Percentiles rank a stretch among this genome's conserved stretches.
phyloP scores from a whole-genome alignment of 2,113 vertebrate species.

The Thamnaconus septentrionalis region DNA sequence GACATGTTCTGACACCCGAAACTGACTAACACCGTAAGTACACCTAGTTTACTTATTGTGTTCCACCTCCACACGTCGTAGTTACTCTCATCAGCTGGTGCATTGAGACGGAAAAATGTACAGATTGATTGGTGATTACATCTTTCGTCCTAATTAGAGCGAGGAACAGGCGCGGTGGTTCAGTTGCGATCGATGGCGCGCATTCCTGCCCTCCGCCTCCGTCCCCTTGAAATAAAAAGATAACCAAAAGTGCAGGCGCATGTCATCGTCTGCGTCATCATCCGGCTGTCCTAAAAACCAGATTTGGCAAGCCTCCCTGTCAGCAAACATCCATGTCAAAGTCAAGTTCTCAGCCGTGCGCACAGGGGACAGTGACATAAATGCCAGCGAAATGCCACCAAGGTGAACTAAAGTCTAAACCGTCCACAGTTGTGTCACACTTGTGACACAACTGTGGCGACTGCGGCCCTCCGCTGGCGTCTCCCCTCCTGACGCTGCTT shows the following conservation, averaged over 20 bases:
- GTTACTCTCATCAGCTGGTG: background rate
- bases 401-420: constrained; percentile 10
- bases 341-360: background rate
- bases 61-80: background rate
- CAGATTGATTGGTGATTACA: too few species aligned
- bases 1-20: background rate
- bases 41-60: background rate
- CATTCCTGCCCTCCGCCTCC: too few species aligned
- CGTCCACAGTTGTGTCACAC: background rate
- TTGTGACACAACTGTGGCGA: background rate
- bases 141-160: too few species aligned
- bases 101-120: too few species aligned
- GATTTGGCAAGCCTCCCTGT: background rate
- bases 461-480: background rate
- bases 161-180: too few species aligned
- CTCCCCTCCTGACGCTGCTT: constrained; percentile 11
- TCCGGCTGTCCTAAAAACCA: background rate
- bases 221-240: too few species aligned
- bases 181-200: too few species aligned
- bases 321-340: background rate
- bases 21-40: background rate
- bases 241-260: too few species aligned
- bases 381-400: background rate
- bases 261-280: constrained; percentile 1
- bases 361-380: constrained; percentile 1